Evolutionary conservation across 2,797 vertebrate genomes (phyloP), one percentile per base, ranked within the genome.

Genomic region (Gastrophryne carolinensis): DNA sequence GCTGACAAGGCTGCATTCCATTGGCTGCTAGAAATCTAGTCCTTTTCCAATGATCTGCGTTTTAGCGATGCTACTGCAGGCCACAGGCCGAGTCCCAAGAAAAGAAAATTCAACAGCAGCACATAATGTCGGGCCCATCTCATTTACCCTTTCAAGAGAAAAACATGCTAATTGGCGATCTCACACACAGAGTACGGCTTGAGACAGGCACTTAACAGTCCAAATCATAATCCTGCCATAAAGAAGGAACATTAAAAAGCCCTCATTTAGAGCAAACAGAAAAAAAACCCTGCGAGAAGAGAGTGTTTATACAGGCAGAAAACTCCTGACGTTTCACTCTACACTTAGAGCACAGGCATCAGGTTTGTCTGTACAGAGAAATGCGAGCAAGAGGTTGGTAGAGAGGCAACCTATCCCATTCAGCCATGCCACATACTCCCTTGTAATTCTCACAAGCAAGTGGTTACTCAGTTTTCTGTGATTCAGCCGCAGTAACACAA

Each of bases 261-360:
- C 49, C 60, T 63, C 5, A 57, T 58, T 63, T 66, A 61, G 37
- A 47, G 35, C 49, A 64, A 39, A 17, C 34, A 66, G 27, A 19
- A 49, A 64, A 39, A 13, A 32, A 74, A 66, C 24, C 35, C 50
- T 29, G 37, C 39, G 52, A 67, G 63, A 75, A 62, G 44, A 69
- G 32, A 69, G 54, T 69, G 65, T 69, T 62, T 69, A 54, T 32
- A 69, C 65, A 69, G 65, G 34, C 65, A 47, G 72, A 26, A 62
- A 76, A 69, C 56, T 60, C 73, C 73, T 69, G 65, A 76, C 65
- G 65, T 53, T 76, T 69, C 65, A 57, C 29, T 76, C 49, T 58
- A 66, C 65, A 76, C 73, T 69, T 76, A 27, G 53, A 67, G 53
- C 54, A 50, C 56, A 75, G 73, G n/a, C 64, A 75, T 75, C 73